These are phyloP conservation scores for Ispidina lecontei DNA, from an alignment of 2,797 vertebrate genomes.

Conservation along the genomic window DNA sequence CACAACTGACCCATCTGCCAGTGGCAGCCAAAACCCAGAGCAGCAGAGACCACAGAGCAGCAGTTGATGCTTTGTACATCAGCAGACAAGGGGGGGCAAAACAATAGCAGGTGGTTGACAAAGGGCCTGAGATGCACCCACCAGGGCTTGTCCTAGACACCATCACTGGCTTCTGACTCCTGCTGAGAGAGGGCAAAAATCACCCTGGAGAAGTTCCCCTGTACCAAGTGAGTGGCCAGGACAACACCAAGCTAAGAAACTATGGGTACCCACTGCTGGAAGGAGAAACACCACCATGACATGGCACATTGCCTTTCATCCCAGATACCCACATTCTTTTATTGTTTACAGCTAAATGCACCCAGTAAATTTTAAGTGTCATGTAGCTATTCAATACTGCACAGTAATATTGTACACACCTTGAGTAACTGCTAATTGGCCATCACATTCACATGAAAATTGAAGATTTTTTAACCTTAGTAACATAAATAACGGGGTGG, in stretches of 20 bases:
- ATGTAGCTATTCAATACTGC: not conserved
- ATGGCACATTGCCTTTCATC: not conserved
- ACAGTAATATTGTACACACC: not conserved
- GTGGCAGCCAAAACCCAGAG: not conserved
- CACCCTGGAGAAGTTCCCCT: not conserved
- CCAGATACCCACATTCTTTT: not conserved
- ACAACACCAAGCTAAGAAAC: accelerated
- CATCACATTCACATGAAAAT: not conserved
- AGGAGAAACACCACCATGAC: not conserved
- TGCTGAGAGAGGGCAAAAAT: accelerated
- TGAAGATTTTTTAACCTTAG: not conserved
- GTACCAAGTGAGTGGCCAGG: not conserved
- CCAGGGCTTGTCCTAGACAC: not conserved
- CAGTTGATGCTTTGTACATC: not conserved
- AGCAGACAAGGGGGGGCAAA: not conserved
- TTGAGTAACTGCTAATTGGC: not conserved
- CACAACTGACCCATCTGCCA: not conserved
- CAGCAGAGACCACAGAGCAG: not conserved
- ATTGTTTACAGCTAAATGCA: too few relatives aligned
- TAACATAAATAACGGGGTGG: not conserved
- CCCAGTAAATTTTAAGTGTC: not conserved
- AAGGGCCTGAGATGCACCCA: not conserved
- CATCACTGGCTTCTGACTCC: not conserved
- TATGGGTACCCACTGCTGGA: not conserved
- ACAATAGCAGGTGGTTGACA: not conserved